Evolutionary conservation across 2,113 vertebrate species (phyloP), one percentile per base, ranked within the genome.

Genomic region (Actinemys pallida): DNA sequence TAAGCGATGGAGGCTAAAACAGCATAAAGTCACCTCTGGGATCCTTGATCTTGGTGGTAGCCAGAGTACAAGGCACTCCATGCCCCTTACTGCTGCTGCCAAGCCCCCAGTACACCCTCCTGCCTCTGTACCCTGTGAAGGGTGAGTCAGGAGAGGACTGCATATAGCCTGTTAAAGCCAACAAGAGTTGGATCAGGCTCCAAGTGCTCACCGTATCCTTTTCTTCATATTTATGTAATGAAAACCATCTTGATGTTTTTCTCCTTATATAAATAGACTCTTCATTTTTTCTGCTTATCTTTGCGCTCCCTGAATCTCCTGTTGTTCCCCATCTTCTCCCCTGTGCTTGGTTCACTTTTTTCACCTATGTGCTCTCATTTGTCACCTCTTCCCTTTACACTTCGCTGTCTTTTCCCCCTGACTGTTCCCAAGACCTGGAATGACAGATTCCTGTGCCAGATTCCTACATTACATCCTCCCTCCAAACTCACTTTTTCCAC

Each of bases 371-470:
- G 65, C 1, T 62, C 56, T 39, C 39, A 76, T 81, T 62, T 8
- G 53, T 92, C 50, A 90, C 80, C 76, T 93, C 86, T 91, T 89
- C 27, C 90, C 89, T 57, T 47, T 81, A 88, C 47, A 13, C 8
- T 57, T 69, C 93, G 86, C 91, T 29, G 31, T 72, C 81, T 35
- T 13, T 29, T 59, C 52, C 29, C 90, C 10, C 2, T 53, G 20
- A 54, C 53, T 54, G 93, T 79, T 88, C 25, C 83, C 65, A 14
- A 82, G 62, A 69, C 84, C 79, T 84, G 39, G 29, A 76, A 27
- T 81, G 83, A 90, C 81, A 3, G 3, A 62, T 72, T 96, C n/a
- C 10, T 31, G 14, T 86, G 31, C 27, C 27, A 65, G 83, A 53
- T 10, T 92, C 12, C 72, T 75, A n/a, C 69, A 9, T 81, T 89